Base-by-base conservation (phyloP, 1,140 invertebrate genomes). In the Yoshiicerus persimilis region DNA sequence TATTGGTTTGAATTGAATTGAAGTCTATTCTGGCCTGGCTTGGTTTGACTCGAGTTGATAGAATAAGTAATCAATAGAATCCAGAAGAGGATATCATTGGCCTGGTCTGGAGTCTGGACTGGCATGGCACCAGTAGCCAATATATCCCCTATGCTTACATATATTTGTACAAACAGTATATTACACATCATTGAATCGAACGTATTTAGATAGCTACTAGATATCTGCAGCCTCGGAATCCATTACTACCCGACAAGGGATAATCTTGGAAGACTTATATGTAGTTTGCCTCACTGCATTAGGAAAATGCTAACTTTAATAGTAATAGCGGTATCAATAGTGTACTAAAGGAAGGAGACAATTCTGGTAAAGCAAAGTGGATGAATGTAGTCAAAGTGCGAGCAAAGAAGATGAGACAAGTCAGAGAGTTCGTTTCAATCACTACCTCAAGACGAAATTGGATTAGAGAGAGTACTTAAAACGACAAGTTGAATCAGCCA, bases 401-500 rank as follows among this genome's bases (percentile, higher is more conserved):
- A 56, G 47, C 4, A 56, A n/a, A 56, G 47, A 2, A 80, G 75
- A 80, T 4, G 5, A 80, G 75, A 80, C 30, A 80, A 80, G 32
- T 80, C 30, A 38, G 75, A 36, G 75, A 80, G 75, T 80, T 80
- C 75, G 32, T 32, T 70, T 70, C 64, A 70, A 30, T 70, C 64
- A 70, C 64, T 70, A 70, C 64, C 64, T 70, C 64, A 83, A 84
- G 83, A 62, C 23, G 41, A 84, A 84, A 84, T 84, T 87, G 66
- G 86, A 87, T 70, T 87, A 87, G 32, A 87, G 36, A 87, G 64
- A 75, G 64, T 87, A 87, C 86, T 87, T 87, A 87, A 87, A 87
- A 87, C 86, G 86, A 87, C 86, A 87, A 87, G 86, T 87, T 87
- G 86, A 87, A 87, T 87, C 86, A 87, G 32, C 10, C 85, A 25